Evolutionary conservation across 1,140 invertebrate genomes (phyloP), one percentile per base, ranked within the genome.

Genomic region (Pectinophora gossypiella): DNA sequence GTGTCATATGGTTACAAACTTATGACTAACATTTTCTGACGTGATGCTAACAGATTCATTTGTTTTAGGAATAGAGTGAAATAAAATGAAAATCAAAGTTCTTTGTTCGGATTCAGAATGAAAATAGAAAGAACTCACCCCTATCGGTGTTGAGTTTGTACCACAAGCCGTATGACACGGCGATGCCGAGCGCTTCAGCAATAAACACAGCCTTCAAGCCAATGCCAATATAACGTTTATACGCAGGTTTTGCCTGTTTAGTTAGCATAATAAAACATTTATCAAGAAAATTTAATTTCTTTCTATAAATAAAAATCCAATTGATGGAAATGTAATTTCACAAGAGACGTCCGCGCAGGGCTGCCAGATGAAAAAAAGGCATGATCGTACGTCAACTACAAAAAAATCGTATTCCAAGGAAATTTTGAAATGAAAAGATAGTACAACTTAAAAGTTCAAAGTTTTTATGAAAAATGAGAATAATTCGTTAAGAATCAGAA

Each of bases 101-200:
- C 27, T 32, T 32, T 32, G 27, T 32, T 32, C 2, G 7, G 9
- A 9, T 2, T 2, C 9, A n/a, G 27, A n/a, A 9, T 32, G 27
- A 23, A 45, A 56, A 53, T 27, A 49, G 35, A 61, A 23, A 23
- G 27, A 65, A 68, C 69, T 65, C 76, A 91, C 91, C 90, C 87
- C 89, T 82, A 62, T 91, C 88, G 43, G 88, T 90, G 65, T 92
- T 92, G 59, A 91, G 80, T 79, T 88, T 90, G 68, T 89, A 86
- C 85, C 90, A 92, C 51, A 90, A 59, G 44, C 82, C 89, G 77
- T 91, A 92, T 20, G 87, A 88, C 12, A 77, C 84, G 10, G 85
- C 86, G 71, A 92, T 88, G 42, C 74, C 84, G 48, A 88, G 53
- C 12, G 82, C 87, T 82, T 92, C 91, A 9, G 83, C 57, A 15